These are phyloP conservation scores for Ophion ellenae DNA, from an alignment of 2,888 invertebrate species.

Conservation along the genomic window DNA sequence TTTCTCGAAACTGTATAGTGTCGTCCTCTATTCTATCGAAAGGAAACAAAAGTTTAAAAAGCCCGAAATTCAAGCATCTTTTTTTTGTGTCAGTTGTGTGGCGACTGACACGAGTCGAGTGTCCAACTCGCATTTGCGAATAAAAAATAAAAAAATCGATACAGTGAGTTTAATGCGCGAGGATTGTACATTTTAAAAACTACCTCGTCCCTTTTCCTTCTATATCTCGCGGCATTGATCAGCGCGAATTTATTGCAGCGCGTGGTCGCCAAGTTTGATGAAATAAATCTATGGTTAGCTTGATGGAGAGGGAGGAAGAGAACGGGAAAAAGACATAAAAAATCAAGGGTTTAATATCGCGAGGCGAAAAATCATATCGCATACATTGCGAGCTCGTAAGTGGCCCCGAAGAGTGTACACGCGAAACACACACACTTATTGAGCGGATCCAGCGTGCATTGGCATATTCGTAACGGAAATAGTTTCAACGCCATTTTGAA, in stretches of 20 bases:
- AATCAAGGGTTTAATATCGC: not conserved
- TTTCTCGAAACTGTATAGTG: not conserved
- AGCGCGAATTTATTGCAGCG: not conserved
- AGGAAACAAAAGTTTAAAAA: not conserved
- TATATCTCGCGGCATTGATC: not conserved
- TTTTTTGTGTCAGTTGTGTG: constrained; percentile 9
- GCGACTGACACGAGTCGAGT: constrained; percentile 1
- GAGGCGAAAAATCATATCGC: constrained; percentile 7
- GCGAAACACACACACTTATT: constrained; percentile 5
- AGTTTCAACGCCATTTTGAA: constrained; percentile 69
- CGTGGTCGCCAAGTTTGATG: not conserved
- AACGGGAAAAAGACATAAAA: not conserved
- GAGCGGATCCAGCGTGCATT: constrained; percentile 43
- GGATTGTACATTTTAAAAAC: constrained; percentile 7
- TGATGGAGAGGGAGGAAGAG: not conserved
- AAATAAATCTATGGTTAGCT: not conserved
- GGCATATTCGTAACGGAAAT: constrained; percentile 67
- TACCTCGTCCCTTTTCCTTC: not conserved
- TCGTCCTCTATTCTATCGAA: not conserved
- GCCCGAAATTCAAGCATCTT: not conserved
- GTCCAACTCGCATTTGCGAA: constrained; percentile 2
- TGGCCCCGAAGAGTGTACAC: constrained; percentile 2
- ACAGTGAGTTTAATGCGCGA: constrained; percentile 20
- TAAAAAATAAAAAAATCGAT: constrained; percentile 21
- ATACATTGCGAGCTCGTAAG: not conserved